These are phyloP conservation scores for Mythimna impura DNA, from an alignment of 2,888 invertebrate species.

Conservation along the genomic window DNA sequence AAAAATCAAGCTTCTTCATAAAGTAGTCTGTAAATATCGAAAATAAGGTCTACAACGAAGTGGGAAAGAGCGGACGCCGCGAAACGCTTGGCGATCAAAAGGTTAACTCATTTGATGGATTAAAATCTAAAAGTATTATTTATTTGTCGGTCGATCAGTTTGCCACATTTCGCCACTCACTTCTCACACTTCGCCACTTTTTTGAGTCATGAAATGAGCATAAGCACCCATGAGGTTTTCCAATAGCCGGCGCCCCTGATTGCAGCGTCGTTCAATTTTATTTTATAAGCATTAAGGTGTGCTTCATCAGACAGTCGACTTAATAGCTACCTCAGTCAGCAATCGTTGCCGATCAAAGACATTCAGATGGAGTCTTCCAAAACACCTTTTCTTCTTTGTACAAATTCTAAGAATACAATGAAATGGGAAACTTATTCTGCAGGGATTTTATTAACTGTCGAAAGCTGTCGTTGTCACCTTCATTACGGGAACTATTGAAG, in stretches of 20 bases:
- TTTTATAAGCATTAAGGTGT: background rate
- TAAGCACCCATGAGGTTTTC: too few species aligned
- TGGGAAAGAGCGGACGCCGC: too few species aligned
- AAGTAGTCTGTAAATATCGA: too few species aligned
- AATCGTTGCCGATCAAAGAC: background rate
- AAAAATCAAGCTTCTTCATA: too few species aligned
- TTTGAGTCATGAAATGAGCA: too few species aligned
- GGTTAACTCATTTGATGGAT: background rate
- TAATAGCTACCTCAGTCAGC: background rate
- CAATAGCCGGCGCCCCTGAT: too few species aligned
- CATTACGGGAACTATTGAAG: background rate
- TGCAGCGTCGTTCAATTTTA: too few species aligned
- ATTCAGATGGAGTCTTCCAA: background rate
- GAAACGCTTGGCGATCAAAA: too few species aligned
- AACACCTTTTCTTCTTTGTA: background rate
- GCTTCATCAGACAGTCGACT: background rate
- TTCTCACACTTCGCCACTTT: too few species aligned
- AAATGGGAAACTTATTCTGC: background rate
- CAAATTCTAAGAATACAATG: background rate
- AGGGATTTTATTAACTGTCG: background rate
- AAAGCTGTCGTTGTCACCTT: background rate
- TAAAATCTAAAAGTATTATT: background rate
- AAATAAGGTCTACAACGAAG: too few species aligned
- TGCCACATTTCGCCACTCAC: too few species aligned
- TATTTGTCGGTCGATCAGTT: too few species aligned